phyloP scores from a whole-genome alignment of 23 tunicate species.

The Phallusia fumigata region DNA sequence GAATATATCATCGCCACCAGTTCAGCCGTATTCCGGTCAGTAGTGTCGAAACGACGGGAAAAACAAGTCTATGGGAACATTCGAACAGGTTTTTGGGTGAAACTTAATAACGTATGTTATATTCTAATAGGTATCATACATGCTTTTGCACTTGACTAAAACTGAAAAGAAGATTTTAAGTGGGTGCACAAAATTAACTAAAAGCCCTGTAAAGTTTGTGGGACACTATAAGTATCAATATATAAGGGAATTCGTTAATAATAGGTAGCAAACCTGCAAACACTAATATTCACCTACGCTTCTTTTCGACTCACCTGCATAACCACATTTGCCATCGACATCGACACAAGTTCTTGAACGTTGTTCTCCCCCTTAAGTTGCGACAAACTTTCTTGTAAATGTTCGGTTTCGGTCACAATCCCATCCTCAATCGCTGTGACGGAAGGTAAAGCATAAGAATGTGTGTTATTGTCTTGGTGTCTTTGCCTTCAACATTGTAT shows the following conservation, averaged over 20 bases:
- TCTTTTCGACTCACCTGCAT: constrained; percentile 35
- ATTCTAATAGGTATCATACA: too few species aligned
- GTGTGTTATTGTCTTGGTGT: too few species aligned
- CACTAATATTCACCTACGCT: too few species aligned
- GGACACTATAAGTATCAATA: too few species aligned
- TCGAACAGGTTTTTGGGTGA: too few species aligned
- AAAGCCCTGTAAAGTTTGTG: too few species aligned
- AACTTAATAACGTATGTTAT: not conserved
- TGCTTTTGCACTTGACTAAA: too few species aligned
- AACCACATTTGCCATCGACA: constrained; percentile 27
- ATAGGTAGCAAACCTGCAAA: too few species aligned
- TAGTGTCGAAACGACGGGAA: constrained; percentile 23
- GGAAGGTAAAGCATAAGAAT: not conserved
- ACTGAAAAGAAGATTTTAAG: too few species aligned
- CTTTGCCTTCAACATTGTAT: too few species aligned
- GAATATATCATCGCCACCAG: not conserved
- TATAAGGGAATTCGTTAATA: too few species aligned
- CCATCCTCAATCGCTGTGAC: constrained; percentile 23
- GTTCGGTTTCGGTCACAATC: constrained; percentile 21
- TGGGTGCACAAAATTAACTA: too few species aligned
- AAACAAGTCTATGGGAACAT: constrained; percentile 44
- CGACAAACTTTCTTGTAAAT: not conserved
- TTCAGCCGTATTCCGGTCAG: not conserved
- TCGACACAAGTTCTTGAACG: not conserved
- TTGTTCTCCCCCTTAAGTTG: not conserved